Percentiles rank a stretch among this genome's conserved stretches.
These are phyloP conservation scores for Ceratoteleas bidentatus DNA, from an alignment of 1,140 invertebrate species.

Conservation along the genomic window DNA sequence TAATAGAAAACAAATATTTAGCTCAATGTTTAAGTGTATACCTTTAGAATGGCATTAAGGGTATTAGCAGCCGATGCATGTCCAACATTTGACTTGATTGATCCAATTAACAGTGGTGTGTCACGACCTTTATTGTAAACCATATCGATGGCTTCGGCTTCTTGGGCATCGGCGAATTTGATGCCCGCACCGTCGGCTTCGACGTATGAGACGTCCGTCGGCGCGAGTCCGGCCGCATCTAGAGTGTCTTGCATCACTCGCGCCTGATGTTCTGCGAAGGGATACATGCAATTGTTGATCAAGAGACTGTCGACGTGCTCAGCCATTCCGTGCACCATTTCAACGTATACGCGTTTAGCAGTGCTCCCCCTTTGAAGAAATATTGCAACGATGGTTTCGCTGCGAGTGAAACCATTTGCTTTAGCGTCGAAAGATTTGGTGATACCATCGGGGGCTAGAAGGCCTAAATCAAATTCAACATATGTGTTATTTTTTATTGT, in stretches of 20 bases:
- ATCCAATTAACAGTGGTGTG: conserved; percentile 87
- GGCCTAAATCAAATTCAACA: conserved; percentile 24
- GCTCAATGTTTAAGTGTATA: too few species aligned
- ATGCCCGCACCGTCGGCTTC: conserved; percentile 79
- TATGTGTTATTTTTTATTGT: too few species aligned
- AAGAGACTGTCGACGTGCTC: conserved; percentile 83
- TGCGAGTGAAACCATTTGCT: conserved; percentile 85
- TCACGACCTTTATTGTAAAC: conserved; percentile 87
- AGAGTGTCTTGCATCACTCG: conserved; percentile 42
- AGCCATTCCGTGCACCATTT: conserved; percentile 82
- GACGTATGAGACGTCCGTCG: conserved; percentile 65
- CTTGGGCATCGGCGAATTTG: conserved; percentile 89
- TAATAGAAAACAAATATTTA: too few species aligned
- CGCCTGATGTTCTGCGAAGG: conserved; percentile 31
- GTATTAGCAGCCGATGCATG: conserved; percentile 87
- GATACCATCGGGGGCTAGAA: conserved; percentile 83
- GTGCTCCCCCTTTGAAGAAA: conserved; percentile 82
- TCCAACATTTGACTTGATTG: conserved; percentile 90
- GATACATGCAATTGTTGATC: conserved; percentile 81
- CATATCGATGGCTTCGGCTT: conserved; percentile 89
- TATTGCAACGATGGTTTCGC: conserved; percentile 84
- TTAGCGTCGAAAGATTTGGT: conserved; percentile 84
- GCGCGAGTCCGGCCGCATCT: conserved; percentile 37
- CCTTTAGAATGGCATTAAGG: conserved; percentile 84
- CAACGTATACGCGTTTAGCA: conserved; percentile 84